Base-by-base conservation (phyloP, 2,113 vertebrate genomes). In the Todiramphus chloris region DNA sequence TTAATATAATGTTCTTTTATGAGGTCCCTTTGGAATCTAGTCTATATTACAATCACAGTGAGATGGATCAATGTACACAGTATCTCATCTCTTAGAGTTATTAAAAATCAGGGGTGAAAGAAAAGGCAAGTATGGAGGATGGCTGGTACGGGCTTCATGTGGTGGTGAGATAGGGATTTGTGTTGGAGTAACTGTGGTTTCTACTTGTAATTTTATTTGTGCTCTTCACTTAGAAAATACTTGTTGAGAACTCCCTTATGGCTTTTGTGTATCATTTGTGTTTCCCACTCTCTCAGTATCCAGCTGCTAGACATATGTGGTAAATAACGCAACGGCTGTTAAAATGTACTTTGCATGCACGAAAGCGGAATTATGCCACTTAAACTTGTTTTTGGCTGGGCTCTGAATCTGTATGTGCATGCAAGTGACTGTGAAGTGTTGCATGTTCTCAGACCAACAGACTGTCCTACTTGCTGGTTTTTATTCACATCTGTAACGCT, bases 241-340 rank as follows among this genome's bases (percentile, higher is more conserved):
- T 74, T 28, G 3, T 6, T 31, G 83, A 90, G 46, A 30, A n/a
- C 51, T 95, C 83, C 77, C 89, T 73, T 25, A 27, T 84, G 92
- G 77, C 83, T 79, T 53, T 82, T 37, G 62, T 39, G 48, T 60
- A n/a, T 62, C 33, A 48, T 39, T 64, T 75, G 58, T 8, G 2
- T 92, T 93, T 93, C 70, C 83, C 80, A 83, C 62, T 84, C 35
- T 84, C 66, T 58, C 86, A 53, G 79, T 41, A 81, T 62, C 73
- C 90, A 96, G 94, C 90, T 96, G 95, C 56, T 78, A 87, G 74
- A 76, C 94, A 84, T 20, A 66, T 89, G 94, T 84, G 58, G 51
- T 25, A 82, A 60, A 44, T 69, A 78, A 33, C 1, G 2, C 44
- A 30, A 63, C 67, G 76, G 92, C 92, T 89, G 69, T 90, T 92